Conservation (phyloP, 1,140 invertebrate species). For the Drosophila murphyi region DNA sequence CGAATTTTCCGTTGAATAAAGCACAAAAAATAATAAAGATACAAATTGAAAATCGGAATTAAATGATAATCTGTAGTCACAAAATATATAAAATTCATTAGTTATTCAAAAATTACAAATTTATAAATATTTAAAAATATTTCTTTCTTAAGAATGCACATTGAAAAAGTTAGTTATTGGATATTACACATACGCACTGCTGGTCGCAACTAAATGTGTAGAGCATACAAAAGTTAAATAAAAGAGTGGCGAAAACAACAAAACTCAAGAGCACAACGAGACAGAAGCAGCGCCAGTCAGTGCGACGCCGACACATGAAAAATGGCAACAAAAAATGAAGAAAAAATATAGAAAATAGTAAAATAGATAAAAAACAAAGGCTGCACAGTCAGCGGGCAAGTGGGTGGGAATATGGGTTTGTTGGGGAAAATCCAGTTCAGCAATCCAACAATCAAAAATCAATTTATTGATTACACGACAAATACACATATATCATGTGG, state of each 20-base stretch:
- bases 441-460: conserved; percentile 70
- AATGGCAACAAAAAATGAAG: conserved; percentile 8
- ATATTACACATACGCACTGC: conserved; percentile 32
- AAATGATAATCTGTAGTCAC: no score
- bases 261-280: neutral
- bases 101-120: neutral
- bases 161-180: neutral
- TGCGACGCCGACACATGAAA: conserved; percentile 55
- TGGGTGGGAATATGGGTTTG: neutral
- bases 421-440: conserved; percentile 41
- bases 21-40: no score
- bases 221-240: conserved; percentile 27
- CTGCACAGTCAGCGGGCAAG: neutral
- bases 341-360: conserved; percentile 33
- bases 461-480: conserved; percentile 78
- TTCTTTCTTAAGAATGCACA: neutral
- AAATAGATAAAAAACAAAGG: conserved; percentile 40
- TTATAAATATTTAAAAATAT: neutral
- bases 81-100: no score
- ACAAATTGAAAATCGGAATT: no score
- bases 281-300: conserved; percentile 58
- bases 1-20: no score
- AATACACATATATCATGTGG: conserved; percentile 42
- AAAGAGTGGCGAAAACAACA: conserved; percentile 8
- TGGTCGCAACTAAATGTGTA: neutral